Evolutionary conservation across 2,113 vertebrate genomes (phyloP), one percentile per base, ranked within the genome.

Genomic region (Brienomyrus brachyistius): DNA sequence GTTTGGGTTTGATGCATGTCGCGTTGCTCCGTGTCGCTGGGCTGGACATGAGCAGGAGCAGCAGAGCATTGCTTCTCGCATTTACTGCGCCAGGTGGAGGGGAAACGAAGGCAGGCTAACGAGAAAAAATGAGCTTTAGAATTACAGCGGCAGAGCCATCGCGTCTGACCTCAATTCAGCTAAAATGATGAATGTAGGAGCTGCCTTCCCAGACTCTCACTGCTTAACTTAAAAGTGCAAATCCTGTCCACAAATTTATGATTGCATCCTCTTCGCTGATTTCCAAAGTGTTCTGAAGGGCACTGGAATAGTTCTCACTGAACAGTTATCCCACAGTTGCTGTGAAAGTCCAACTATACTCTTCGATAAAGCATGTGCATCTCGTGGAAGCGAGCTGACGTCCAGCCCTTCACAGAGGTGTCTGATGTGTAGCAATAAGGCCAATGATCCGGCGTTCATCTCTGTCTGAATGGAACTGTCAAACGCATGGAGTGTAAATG

Each of bases 111-210:
- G 82, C 21, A 47, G 40, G 45, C 40, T 84, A 84, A 84, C 82
- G 82, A 84, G 82, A 84, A 84, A 84, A 48, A 84, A 84, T 84
- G 82, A 84, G 82, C 45, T 84, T 84, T 84, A 47, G 51, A 87
- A 87, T 87, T 52, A 54, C 85, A 87, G n/a, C 31, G 27, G 51
- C 85, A 5, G 85, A 54, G 50, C 45, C 85, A 31, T 84, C n/a
- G 31, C 31, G 27, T 54, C 51, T 35, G 51, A 87, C 48, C 50
- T 87, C 50, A 52, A 52, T 52, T 84, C 82, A 48, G 82, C 43
- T n/a, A 23, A 84, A 84, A 84, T 84, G 82, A 84, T 84, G 82
- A 84, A 84, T 84, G 82, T 87, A 54, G 50, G 51, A 35, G 3
- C 85, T 87, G 85, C n/a, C 35, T 84, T 87, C 23, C 85, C 51